Percentiles rank a stretch among this genome's conserved stretches.
These are phyloP conservation scores for Pegoplata infirma DNA, from an alignment of 2,888 invertebrate species.

Conservation along the genomic window DNA sequence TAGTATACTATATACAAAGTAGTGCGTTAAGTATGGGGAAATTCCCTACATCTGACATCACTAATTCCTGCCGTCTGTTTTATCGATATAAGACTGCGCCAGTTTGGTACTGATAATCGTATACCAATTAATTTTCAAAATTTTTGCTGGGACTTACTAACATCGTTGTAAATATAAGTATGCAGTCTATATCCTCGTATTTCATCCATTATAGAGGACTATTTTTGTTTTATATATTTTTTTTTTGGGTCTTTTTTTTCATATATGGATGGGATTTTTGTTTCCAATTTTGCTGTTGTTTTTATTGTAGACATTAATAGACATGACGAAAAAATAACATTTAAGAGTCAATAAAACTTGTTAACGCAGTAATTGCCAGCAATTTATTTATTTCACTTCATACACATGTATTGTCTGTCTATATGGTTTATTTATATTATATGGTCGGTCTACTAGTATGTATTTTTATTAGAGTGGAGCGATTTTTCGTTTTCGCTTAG, in stretches of 20 bases:
- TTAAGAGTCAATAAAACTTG: constrained; percentile 79
- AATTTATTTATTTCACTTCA: constrained; percentile 77
- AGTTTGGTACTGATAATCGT: too few species aligned
- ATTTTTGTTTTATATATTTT: constrained; percentile 17
- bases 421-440: too few species aligned
- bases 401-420: constrained; percentile 58
- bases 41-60: too few species aligned
- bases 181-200: constrained; percentile 32
- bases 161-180: background rate
- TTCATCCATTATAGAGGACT: constrained; percentile 40
- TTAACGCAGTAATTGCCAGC: constrained; percentile 78
- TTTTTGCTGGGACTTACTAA: too few species aligned
- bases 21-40: too few species aligned
- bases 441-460: too few species aligned
- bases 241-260: constrained; percentile 38
- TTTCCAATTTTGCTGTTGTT: constrained; percentile 7
- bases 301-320: constrained; percentile 61
- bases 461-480: too few species aligned
- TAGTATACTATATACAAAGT: too few species aligned
- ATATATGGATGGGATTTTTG: constrained; percentile 22
- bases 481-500: too few species aligned
- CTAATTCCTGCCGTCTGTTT: too few species aligned
- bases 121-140: too few species aligned
- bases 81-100: too few species aligned
- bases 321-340: constrained; percentile 68